phyloP scores from a whole-genome alignment of 2,888 invertebrate species.

The Acrobasis consociella region DNA sequence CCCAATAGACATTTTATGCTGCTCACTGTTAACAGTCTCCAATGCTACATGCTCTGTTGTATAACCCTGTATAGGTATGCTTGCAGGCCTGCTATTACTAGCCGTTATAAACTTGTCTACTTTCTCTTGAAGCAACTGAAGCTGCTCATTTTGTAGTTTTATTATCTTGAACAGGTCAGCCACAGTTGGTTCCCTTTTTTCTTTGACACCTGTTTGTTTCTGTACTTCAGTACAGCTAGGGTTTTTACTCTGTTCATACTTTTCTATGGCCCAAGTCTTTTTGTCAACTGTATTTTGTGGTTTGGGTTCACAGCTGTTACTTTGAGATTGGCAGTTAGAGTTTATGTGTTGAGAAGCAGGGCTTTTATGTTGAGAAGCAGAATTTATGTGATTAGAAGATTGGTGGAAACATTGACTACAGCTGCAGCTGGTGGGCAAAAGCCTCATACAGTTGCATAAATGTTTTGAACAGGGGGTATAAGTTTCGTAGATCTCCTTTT shows the following conservation, averaged over 20 bases:
- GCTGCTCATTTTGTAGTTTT: constrained; percentile 86
- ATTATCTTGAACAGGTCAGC: constrained; percentile 85
- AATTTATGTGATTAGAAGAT: constrained; percentile 4
- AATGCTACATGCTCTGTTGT: constrained; percentile 58
- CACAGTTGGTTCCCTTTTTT: constrained; percentile 79
- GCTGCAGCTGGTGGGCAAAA: constrained; percentile 32
- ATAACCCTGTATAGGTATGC: constrained; percentile 49
- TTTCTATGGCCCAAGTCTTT: constrained; percentile 66
- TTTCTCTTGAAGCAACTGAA: constrained; percentile 84
- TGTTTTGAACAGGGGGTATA: neutral
- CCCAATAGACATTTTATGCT: constrained; percentile 85
- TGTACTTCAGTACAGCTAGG: constrained; percentile 53
- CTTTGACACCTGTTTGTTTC: constrained; percentile 59
- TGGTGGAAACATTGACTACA: constrained; percentile 31
- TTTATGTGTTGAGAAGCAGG: constrained; percentile 6
- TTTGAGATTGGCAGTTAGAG: neutral
- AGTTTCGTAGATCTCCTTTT: neutral
- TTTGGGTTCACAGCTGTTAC: constrained; percentile 16
- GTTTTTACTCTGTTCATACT: constrained; percentile 57
- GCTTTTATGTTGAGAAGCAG: constrained; percentile 2
- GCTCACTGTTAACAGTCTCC: constrained; percentile 59
- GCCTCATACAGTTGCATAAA: neutral
- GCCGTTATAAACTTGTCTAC: constrained; percentile 80
- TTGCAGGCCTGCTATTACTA: constrained; percentile 43
- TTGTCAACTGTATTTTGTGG: constrained; percentile 59